Evolutionary conservation across 2,888 invertebrate genomes (phyloP), one percentile per base, ranked within the genome.

Genomic region (Platycheirus albimanus): DNA sequence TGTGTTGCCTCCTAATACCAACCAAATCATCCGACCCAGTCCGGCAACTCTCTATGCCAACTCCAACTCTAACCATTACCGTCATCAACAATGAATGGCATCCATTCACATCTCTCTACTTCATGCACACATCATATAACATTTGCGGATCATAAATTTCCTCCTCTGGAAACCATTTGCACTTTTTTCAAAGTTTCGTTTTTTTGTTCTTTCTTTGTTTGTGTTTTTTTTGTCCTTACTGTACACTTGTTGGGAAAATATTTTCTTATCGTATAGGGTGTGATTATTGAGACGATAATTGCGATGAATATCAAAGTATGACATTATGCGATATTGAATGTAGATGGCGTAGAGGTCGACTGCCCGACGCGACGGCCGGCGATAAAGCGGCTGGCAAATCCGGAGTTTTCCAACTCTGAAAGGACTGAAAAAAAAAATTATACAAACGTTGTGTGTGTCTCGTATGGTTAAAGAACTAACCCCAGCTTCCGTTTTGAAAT

Each of bases 81-180:
- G 67, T 64, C 76, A 67, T 52, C 77, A 72, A 36, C 78, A 74
- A 63, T 78, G 72, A 83, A 83, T 83, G 69, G 72, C 78, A 83
- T 74, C 83, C 83, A 83, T 83, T 83, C 58, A 83, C 83, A 74
- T 83, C 72, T 72, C 51, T 69, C 67, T 43, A 69, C 64, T 74
- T 58, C 72, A 72, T 83, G 83, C 77, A 83, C 83, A 83, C 83
- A 83, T 83, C 83, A 78, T 83, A 78, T 83, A 83, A 83, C 83
- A 83, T 83, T 83, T 83, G 83, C 83, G 83, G 83, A 83, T 83
- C 83, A 83, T 83, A 83, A 83, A 83, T 83, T 83, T 83, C 77
- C 78, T 83, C 83, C 78, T 83, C 72, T 83, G 78, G 78, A 83
- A 83, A 78, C 78, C 78, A 69, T 83, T 83, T 83, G 78, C 83